Evolutionary conservation across 1,140 invertebrate species (phyloP).

Genomic region (Cardiocondyla obscurior): DNA sequence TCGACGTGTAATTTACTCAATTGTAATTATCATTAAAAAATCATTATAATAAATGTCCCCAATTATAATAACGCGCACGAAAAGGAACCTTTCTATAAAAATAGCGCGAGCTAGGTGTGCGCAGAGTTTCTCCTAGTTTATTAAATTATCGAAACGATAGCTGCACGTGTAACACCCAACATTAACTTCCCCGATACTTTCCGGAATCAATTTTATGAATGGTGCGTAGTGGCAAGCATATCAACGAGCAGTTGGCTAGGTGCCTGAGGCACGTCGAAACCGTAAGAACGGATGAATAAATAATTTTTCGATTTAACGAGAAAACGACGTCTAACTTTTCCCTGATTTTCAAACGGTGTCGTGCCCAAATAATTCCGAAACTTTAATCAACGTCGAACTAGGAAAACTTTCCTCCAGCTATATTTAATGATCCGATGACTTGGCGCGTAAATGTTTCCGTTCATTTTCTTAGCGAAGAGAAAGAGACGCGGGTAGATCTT

Average conservation of each 20-base stretch:
- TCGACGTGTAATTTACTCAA: no score
- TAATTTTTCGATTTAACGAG: neutral
- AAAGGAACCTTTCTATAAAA: no score
- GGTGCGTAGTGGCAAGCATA: slow-evolving; percentile 34
- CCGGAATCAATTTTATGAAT: slow-evolving; percentile 49
- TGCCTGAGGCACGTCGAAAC: slow-evolving; percentile 10
- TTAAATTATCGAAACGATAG: neutral
- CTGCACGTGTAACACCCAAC: neutral
- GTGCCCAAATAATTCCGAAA: neutral
- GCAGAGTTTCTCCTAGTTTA: no score
- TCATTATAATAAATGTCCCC: no score
- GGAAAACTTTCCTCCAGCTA: neutral
- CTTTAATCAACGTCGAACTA: neutral
- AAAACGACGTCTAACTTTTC: neutral
- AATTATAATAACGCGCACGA: no score
- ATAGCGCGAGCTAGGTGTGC: no score
- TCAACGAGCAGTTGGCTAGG: slow-evolving; percentile 42
- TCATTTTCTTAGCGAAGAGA: neutral
- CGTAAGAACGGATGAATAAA: neutral
- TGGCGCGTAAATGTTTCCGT: no score
- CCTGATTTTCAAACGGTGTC: neutral
- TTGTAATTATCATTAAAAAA: no score
- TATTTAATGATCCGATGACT: neutral
- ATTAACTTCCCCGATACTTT: slow-evolving; percentile 20
- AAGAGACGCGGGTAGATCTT: no score